These are phyloP conservation scores for Siphonodentalium dalli DNA, from an alignment of 2,888 invertebrate species.

Conservation along the genomic window DNA sequence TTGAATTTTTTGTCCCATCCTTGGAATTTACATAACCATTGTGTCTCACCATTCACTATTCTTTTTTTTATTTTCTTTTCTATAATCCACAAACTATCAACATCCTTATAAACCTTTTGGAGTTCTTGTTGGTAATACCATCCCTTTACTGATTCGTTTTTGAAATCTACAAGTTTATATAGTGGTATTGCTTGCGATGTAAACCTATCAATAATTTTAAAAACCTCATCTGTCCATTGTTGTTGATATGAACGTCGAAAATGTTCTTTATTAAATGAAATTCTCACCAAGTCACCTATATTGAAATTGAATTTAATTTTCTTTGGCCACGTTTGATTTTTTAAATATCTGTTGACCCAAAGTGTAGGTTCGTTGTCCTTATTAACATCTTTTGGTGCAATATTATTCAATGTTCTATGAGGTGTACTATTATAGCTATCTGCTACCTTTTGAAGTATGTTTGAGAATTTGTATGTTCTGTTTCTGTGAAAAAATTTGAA, in stretches of 20 bases:
- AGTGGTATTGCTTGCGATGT: constrained; percentile 5
- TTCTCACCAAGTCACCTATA: constrained; percentile 18
- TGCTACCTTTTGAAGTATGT: constrained; percentile 9
- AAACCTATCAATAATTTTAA: constrained; percentile 7
- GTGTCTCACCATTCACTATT: neutral
- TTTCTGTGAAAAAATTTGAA: constrained; percentile 12
- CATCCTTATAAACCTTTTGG: constrained; percentile 8
- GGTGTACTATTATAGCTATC: constrained; percentile 16
- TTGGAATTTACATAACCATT: constrained; percentile 12
- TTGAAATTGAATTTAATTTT: constrained; percentile 4
- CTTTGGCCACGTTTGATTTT: neutral
- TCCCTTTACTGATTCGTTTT: constrained; percentile 3
- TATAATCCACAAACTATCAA: constrained; percentile 7
- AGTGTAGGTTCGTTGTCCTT: constrained; percentile 5
- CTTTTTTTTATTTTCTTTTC: constrained; percentile 7
- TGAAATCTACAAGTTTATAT: constrained; percentile 15
- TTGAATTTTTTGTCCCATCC: constrained; percentile 16
- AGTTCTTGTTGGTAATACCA: constrained; percentile 13
- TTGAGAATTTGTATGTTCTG: constrained; percentile 10
- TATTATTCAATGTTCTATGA: constrained; percentile 9
- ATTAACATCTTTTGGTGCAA: constrained; percentile 1
- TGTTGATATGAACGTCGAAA: constrained; percentile 18
- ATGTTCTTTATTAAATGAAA: constrained; percentile 1
- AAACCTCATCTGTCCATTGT: constrained; percentile 18
- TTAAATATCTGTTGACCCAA: constrained; percentile 12